A percentile compares a stretch with the other conserved stretches of the same genome.
Evolutionary conservation across 1,140 invertebrate genomes (phyloP).

Genomic region (Scaptomyza montana): DNA sequence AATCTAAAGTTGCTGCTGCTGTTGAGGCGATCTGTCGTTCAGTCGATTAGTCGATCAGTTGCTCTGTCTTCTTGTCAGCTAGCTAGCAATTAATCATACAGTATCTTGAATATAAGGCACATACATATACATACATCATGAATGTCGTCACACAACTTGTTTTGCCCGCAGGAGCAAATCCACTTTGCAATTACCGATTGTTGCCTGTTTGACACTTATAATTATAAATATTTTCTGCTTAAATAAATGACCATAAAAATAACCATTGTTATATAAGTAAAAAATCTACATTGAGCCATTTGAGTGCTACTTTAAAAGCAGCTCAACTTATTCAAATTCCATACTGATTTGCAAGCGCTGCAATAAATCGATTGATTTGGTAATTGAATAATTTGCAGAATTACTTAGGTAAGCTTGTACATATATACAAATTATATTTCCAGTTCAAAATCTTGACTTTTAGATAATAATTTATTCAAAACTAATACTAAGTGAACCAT

Average conservation of each 20-base stretch:
- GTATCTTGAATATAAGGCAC: slow-evolving; percentile 12
- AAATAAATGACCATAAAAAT: slow-evolving; percentile 28
- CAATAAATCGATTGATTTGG: slow-evolving; percentile 1
- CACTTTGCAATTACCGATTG: slow-evolving; percentile 65
- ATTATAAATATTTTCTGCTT: slow-evolving; percentile 61
- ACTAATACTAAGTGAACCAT: background rate
- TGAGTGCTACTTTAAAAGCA: slow-evolving; percentile 48
- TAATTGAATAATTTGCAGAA: no score
- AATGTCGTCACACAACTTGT: slow-evolving; percentile 69
- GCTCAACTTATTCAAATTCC: slow-evolving; percentile 52
- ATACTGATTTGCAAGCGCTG: slow-evolving; percentile 9
- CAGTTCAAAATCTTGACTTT: no score
- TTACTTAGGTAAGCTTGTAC: no score
- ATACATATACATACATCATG: background rate
- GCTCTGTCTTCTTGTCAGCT: slow-evolving; percentile 44
- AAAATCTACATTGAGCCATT: slow-evolving; percentile 14
- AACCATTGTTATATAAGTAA: slow-evolving; percentile 41
- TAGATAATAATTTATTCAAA: background rate
- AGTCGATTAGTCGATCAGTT: slow-evolving; percentile 45
- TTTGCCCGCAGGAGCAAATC: slow-evolving; percentile 69
- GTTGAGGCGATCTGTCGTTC: slow-evolving; percentile 17
- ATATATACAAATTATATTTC: no score
- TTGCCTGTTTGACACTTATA: slow-evolving; percentile 63
- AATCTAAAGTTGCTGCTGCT: slow-evolving; percentile 27
- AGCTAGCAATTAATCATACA: slow-evolving; percentile 45